Evolutionary conservation across 2,113 vertebrate genomes (phyloP).

Genomic region (Manacus vitellinus): DNA sequence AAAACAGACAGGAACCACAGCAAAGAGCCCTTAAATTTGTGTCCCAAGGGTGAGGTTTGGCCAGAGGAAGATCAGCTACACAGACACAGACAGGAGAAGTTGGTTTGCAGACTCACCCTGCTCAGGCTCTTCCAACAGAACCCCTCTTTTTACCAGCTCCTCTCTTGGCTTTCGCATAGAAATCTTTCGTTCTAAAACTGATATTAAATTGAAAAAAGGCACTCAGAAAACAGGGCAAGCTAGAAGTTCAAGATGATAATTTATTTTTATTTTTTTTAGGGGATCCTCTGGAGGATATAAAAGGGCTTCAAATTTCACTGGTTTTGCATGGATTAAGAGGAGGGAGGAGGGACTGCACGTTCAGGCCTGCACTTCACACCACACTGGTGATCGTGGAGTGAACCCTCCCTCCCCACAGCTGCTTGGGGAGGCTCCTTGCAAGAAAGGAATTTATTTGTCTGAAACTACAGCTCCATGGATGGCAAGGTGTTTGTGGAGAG

Average conservation of each 20-base stretch:
- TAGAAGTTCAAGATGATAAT: neutral
- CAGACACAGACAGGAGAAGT: slow-evolving; percentile 34
- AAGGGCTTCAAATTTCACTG: slow-evolving; percentile 12
- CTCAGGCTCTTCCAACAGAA: slow-evolving; percentile 92
- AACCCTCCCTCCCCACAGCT: neutral
- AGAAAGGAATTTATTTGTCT: slow-evolving; percentile 10
- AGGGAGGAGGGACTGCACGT: neutral
- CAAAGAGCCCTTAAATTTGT: neutral
- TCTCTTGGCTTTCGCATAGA: slow-evolving; percentile 95
- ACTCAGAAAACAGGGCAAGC: slow-evolving; percentile 67
- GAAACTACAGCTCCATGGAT: neutral
- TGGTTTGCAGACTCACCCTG: slow-evolving; percentile 81
- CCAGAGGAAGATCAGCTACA: neutral
- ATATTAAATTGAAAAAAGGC: slow-evolving; percentile 67
- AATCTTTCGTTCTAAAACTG: slow-evolving; percentile 98
- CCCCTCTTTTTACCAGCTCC: slow-evolving; percentile 95
- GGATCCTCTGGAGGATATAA: neutral
- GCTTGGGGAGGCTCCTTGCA: neutral
- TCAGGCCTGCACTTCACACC: neutral
- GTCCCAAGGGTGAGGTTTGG: neutral
- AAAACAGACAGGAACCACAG: neutral
- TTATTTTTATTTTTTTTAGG: neutral
- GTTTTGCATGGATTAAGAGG: neutral
- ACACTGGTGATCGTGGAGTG: neutral
- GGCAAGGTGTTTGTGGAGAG: neutral